These are phyloP conservation scores for Ridgeia piscesae DNA, from an alignment of 1,140 invertebrate species.

Conservation along the genomic window DNA sequence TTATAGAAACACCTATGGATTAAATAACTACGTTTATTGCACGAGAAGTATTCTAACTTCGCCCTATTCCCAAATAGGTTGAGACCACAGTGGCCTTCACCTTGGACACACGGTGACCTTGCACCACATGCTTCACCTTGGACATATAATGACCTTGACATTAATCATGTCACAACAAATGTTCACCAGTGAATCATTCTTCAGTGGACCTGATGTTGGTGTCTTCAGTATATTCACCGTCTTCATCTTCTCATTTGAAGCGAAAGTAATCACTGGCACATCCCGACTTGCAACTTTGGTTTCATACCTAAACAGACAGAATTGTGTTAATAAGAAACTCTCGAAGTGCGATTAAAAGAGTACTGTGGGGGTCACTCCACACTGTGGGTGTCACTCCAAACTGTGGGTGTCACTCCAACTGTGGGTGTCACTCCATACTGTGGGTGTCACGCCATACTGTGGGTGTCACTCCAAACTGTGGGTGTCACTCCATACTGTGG, in stretches of 20 bases:
- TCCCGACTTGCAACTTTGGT: neutral
- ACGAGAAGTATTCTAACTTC: neutral
- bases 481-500: too few species aligned
- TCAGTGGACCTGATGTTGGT: neutral
- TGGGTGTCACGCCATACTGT: too few species aligned
- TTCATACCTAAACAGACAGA: neutral
- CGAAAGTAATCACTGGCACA: neutral
- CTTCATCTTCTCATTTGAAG: neutral
- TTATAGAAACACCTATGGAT: neutral
- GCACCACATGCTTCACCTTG: neutral
- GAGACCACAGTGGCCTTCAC: neutral
- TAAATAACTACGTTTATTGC: neutral
- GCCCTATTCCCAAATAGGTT: neutral
- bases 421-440: too few species aligned
- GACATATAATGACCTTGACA: neutral
- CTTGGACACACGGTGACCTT: neutral
- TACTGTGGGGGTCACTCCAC: too few species aligned
- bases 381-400: too few species aligned
- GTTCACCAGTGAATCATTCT: neutral
- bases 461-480: too few species aligned
- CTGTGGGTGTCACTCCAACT: too few species aligned
- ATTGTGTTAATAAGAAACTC: too few species aligned
- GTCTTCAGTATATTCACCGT: neutral
- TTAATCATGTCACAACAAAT: neutral
- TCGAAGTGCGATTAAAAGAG: too few species aligned